Evolutionary conservation across 1,140 invertebrate genomes (phyloP).

Genomic region (Drosophila gunungcola): DNA sequence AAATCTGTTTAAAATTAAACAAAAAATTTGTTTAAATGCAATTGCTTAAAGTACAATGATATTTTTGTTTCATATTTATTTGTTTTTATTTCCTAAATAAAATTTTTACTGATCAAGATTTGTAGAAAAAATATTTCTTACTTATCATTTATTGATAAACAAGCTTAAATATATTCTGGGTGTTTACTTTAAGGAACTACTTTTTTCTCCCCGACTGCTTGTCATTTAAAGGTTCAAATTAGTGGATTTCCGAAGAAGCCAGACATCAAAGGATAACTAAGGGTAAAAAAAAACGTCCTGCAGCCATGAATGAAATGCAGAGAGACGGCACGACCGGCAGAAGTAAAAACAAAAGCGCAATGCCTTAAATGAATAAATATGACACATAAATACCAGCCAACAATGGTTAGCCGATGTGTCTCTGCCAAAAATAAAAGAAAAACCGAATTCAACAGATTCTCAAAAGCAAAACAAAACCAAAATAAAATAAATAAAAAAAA

Average conservation of each 20-base stretch:
- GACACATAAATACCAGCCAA: constrained; percentile 72
- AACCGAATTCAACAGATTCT: constrained; percentile 13
- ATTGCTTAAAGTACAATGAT: too few species aligned
- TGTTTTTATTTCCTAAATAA: too few species aligned
- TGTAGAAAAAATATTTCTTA: neutral
- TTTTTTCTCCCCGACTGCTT: neutral
- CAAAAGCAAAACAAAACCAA: constrained; percentile 11
- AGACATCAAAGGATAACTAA: constrained; percentile 33
- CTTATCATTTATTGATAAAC: too few species aligned
- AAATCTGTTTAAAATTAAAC: too few species aligned
- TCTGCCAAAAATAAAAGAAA: constrained; percentile 14
- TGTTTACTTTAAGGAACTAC: neutral
- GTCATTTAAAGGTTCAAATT: constrained; percentile 13
- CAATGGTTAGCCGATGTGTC: constrained; percentile 36
- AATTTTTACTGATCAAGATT: neutral
- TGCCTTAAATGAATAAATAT: constrained; percentile 80
- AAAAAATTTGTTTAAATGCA: too few species aligned
- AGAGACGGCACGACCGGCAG: constrained; percentile 12
- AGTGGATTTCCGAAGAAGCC: neutral
- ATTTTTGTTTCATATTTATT: too few species aligned
- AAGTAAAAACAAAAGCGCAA: constrained; percentile 63
- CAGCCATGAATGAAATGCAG: constrained; percentile 52
- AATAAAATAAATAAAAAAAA: constrained; percentile 12
- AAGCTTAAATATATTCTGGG: too few species aligned
- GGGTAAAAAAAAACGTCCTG: constrained; percentile 25